Evolutionary conservation across 1,140 invertebrate genomes (phyloP).

Genomic region (Latrodectus geometricus): DNA sequence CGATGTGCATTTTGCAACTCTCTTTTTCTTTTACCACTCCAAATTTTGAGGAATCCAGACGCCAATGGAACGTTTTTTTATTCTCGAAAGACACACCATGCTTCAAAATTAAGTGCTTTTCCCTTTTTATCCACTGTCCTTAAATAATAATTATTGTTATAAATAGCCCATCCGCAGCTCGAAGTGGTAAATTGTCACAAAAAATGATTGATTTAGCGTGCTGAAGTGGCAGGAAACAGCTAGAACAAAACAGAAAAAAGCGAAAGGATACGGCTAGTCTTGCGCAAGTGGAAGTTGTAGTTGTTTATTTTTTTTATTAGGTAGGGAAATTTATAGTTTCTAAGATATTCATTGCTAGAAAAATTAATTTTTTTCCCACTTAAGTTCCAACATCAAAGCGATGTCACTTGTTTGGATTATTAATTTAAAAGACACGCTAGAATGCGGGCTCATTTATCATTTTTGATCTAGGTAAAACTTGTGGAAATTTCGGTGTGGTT

Average conservation of each 20-base stretch:
- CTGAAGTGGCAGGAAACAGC: conserved; percentile 24
- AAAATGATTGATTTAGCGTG: conserved; percentile 41
- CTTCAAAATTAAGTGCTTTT: neutral
- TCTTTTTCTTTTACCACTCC: neutral
- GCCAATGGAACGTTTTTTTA: neutral
- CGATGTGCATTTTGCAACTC: neutral
- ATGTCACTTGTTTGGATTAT: neutral
- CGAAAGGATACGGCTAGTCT: neutral
- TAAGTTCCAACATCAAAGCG: neutral
- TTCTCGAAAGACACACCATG: neutral
- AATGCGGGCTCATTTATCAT: no score
- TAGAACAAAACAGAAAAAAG: neutral
- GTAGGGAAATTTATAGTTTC: no score
- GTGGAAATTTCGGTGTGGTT: no score
- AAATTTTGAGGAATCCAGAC: neutral
- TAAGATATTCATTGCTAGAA: neutral
- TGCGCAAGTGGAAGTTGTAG: neutral
- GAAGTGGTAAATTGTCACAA: conserved; percentile 28
- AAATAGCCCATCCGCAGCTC: conserved; percentile 3
- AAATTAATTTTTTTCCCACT: neutral
- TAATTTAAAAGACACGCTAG: no score
- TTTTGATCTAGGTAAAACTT: no score
- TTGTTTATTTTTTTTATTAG: no score
- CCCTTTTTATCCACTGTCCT: neutral
- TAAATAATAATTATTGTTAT: conserved; percentile 51